A percentile compares a stretch with the other conserved stretches of the same genome.
Evolutionary conservation across 92 coral and sea anemone species (phyloP).

Genomic region (Hydrozoanthus gracilis): DNA sequence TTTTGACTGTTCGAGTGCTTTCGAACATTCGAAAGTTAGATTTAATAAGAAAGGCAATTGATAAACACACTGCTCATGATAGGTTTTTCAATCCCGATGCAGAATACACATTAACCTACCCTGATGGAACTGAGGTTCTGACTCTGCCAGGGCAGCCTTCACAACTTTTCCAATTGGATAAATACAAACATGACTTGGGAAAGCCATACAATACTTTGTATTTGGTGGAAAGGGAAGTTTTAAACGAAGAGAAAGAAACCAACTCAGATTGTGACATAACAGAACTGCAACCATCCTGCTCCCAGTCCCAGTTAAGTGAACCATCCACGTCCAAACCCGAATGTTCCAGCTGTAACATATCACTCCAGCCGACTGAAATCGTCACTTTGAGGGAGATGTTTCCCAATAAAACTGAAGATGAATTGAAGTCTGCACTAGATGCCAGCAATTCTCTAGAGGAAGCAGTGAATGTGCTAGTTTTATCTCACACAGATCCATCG

Average conservation of each 20-base stretch:
- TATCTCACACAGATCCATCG: not conserved
- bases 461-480: slow-evolving; percentile 25
- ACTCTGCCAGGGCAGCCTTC: slow-evolving; percentile 49
- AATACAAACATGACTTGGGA: slow-evolving; percentile 46
- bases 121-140: slow-evolving; percentile 52
- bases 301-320: not conserved
- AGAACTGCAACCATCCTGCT: slow-evolving; percentile 2
- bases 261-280: slow-evolving; percentile 10
- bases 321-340: slow-evolving; percentile 1
- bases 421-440: slow-evolving; percentile 21
- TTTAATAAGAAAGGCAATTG: slow-evolving; percentile 24
- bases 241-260: slow-evolving; percentile 1
- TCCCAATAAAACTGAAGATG: slow-evolving; percentile 21
- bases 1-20: slow-evolving; percentile 37
- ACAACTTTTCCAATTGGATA: slow-evolving; percentile 49
- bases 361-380: not conserved
- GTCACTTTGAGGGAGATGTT: slow-evolving; percentile 35
- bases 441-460: slow-evolving; percentile 27
- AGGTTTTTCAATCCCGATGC: slow-evolving; percentile 26
- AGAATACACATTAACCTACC: slow-evolving; percentile 40
- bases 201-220: slow-evolving; percentile 46
- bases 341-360: not conserved
- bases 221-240: slow-evolving; percentile 8
- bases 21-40: slow-evolving; percentile 23
- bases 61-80: slow-evolving; percentile 45